Evolutionary conservation across 2,113 vertebrate species (phyloP), one percentile per base, ranked within the genome.

Genomic region (Erinaceus europaeus): DNA sequence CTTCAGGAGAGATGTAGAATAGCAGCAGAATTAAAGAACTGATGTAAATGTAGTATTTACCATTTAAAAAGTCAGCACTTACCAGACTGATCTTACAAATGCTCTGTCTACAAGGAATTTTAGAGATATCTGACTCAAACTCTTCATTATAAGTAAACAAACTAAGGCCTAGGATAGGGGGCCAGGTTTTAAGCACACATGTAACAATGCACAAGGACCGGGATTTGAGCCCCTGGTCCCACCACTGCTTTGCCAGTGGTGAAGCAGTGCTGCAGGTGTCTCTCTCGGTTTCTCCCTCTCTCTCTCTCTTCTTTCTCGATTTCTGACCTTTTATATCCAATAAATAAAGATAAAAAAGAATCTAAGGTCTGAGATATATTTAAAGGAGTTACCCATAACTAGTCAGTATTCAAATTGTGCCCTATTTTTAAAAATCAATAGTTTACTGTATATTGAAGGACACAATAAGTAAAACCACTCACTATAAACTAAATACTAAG

Each of bases 381-480:
- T 86, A 84, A 88, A 80, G 25, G 40, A 92, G 36, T 77, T 94
- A 89, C 25, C 42, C 34, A 84, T 18, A 68, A 69, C 25, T 12
- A 91, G 29, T 11, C 13, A 86, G 23, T 88, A 91, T 32, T 86
- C 64, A 78, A 84, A 84, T 29, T 81, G 29, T 67, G 15, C 36
- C 50, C 86, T 91, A 76, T 32, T 90, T 14, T 50, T 88, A 79
- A 94, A 75, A 23, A 68, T 86, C 93, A 91, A 55, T 79, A 90
- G 44, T 72, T 85, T 21, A 77, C 10, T 90, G 8, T 67, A 93
- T 73, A 83, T 38, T 25, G 89, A 72, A 40, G 11, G 25, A 80
- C 90, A 3, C 87, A 71, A 46, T 59, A 84, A 85, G 55, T 48
- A 90, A 88, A 91, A 75, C 78, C 7, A 91, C 2, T 32, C 15